Percentiles rank a stretch among this genome's conserved stretches.
These are phyloP conservation scores for cattle (Bos taurus) DNA, from an alignment of 2,113 vertebrate genomes.

Conservation along the genomic window DNA sequence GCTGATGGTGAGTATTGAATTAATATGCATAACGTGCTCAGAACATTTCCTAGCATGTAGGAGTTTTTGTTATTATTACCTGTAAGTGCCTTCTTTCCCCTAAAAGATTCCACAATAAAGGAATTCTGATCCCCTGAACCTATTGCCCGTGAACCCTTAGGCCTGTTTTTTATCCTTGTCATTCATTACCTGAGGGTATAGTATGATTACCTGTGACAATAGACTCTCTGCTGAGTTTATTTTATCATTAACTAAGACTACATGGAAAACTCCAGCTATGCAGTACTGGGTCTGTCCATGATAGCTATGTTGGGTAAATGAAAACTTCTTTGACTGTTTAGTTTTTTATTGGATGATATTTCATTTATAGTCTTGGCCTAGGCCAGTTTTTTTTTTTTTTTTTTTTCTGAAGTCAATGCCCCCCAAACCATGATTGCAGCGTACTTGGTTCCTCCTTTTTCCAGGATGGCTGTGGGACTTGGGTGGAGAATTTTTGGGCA, in stretches of 20 bases:
- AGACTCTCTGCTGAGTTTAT: not conserved
- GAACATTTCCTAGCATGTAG: not conserved
- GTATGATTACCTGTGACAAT: not conserved
- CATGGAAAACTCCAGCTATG: not conserved
- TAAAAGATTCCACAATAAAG: not conserved
- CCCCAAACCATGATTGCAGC: not conserved
- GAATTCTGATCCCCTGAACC: not conserved
- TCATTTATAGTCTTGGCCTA: not conserved
- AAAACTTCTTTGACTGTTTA: not conserved
- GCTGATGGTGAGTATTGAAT: not conserved
- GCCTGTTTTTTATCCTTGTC: not conserved
- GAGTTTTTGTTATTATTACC: not conserved
- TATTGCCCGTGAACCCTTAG: not conserved
- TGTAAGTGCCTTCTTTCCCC: not conserved
- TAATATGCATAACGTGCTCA: not conserved
- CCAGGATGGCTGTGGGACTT: not conserved
- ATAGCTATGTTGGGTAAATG: not conserved
- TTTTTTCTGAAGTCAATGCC: constrained; percentile 13
- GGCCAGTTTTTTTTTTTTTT: not conserved
- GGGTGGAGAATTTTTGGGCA: constrained; percentile 56
- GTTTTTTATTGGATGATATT: not conserved
- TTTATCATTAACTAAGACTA: not conserved
- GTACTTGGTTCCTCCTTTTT: constrained; percentile 19
- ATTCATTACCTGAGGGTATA: not conserved
- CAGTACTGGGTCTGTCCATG: not conserved